Evolutionary conservation across 2,888 invertebrate species (phyloP), one percentile per base, ranked within the genome.

Genomic region (Agrotis exclamationis): DNA sequence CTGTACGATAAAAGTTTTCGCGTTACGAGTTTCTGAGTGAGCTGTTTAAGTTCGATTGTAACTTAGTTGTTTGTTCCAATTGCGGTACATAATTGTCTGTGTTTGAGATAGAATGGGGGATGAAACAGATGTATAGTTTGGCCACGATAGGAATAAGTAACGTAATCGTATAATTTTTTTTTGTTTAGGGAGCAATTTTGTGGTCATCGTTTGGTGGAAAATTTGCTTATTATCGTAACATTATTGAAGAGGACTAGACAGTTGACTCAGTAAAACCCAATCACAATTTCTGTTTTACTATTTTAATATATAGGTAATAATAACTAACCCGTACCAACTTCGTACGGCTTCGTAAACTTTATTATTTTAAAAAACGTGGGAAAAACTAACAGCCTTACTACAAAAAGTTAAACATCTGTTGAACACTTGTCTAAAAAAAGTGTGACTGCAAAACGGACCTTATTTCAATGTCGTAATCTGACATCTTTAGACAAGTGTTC

Each of bases 1-100:
- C 71, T 79, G 65, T 56, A 69, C 53, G 71, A 80, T 74, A 82
- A 80, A 85, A 86, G 79, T 87, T 86, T 75, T 63, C 75, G 65
- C 70, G 75, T 84, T 70, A 73, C 59, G 56, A 81, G 70, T 82
- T 82, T 63, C 73, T 60, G 57, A 77, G 68, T 73, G 75, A 81
- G 72, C 73, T 70, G 77, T 75, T 80, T 74, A 71, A 82, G 73
- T 84, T 81, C 65, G 69, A 79, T 74, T 70, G 76, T 79, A 68
- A 79, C 70, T 79, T 74, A 60, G 79, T 81, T 76, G 82, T 84
- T 84, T 70, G 78, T 68, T 77, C 76, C 56, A 47, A 80, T 63
- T 79, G 81, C 68, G 72, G 80, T 71, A 82, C 59, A 70, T 81
- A 65, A 82, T 73, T 74, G 66, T 59, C 53, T 68, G 22, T 68